Percentiles rank a stretch among this genome's conserved stretches.
These are phyloP conservation scores for Heliconius aoede DNA, from an alignment of 2,888 invertebrate genomes.

Conservation along the genomic window DNA sequence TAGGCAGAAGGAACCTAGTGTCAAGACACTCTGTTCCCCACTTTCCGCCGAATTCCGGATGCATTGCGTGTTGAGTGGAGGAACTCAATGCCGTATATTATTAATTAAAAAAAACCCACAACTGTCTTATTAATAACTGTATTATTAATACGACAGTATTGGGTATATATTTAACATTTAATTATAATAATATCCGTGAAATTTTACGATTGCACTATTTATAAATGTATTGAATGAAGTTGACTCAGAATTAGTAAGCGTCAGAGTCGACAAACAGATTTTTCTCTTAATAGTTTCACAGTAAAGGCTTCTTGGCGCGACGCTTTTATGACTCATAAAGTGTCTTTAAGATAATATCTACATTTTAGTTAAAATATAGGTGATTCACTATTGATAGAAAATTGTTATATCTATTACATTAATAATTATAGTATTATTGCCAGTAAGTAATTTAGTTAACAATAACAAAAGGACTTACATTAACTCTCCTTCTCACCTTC, in stretches of 20 bases:
- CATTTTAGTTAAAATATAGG: conserved; percentile 11
- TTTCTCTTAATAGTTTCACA: conserved; percentile 36
- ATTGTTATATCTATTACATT: not conserved
- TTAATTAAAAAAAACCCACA: not conserved
- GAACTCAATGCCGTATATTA: no score
- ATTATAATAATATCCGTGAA: conserved; percentile 1
- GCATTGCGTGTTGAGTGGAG: no score
- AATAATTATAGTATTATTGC: not conserved
- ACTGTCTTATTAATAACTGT: not conserved
- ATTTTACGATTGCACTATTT: conserved; percentile 4
- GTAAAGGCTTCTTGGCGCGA: conserved; percentile 31
- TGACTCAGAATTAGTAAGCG: conserved; percentile 40
- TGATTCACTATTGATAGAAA: conserved; percentile 24
- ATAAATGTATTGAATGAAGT: conserved; percentile 41
- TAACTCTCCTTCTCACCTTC: not conserved
- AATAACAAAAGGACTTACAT: not conserved
- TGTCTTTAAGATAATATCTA: conserved; percentile 8
- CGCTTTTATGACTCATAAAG: conserved; percentile 36
- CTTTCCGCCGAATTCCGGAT: no score
- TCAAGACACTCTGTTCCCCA: no score
- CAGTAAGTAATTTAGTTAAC: not conserved
- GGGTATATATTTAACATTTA: not conserved
- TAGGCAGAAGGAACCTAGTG: no score
- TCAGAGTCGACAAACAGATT: conserved; percentile 34
- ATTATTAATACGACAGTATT: no score